Percentiles rank a stretch among this genome's conserved stretches.
These are phyloP conservation scores for Thecophora atra DNA, from an alignment of 2,888 invertebrate species.

Conservation along the genomic window DNA sequence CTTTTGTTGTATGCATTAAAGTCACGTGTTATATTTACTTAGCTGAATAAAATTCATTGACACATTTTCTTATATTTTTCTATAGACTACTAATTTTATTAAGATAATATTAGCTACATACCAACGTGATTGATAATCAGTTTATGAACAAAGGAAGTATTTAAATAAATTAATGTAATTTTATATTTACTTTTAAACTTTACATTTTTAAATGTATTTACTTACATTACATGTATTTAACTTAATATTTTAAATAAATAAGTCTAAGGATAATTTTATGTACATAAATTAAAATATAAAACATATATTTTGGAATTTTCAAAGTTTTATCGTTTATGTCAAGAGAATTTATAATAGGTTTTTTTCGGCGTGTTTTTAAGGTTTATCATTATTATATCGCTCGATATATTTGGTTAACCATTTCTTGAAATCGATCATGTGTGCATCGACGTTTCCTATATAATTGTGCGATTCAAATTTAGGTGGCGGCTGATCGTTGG, in stretches of 20 bases:
- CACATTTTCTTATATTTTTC: not conserved
- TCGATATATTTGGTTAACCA: slow-evolving; percentile 58
- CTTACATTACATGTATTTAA: slow-evolving; percentile 13
- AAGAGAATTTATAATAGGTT: not conserved
- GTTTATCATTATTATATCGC: slow-evolving; percentile 43
- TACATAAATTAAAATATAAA: slow-evolving; percentile 18
- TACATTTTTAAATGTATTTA: slow-evolving; percentile 7
- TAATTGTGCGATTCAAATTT: slow-evolving; percentile 49
- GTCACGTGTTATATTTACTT: not conserved
- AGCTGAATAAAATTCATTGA: not conserved
- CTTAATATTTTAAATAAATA: not conserved
- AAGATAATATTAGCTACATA: slow-evolving; percentile 8
- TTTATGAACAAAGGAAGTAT: slow-evolving; percentile 22
- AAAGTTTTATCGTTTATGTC: not conserved
- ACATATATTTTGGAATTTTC: slow-evolving; percentile 15
- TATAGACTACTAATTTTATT: not conserved
- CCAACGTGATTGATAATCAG: slow-evolving; percentile 25
- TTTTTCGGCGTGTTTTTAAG: slow-evolving; percentile 27
- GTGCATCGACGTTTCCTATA: slow-evolving; percentile 56
- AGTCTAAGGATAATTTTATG: slow-evolving; percentile 13
- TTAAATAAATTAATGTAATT: slow-evolving; percentile 8
- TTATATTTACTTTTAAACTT: slow-evolving; percentile 8
- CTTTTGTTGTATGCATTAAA: slow-evolving; percentile 25
- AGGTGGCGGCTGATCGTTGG: slow-evolving; percentile 53
- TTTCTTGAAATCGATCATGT: slow-evolving; percentile 54